Conservation (phyloP, 2,888 invertebrate genomes). For the Caenorhabditis sp. region DNA sequence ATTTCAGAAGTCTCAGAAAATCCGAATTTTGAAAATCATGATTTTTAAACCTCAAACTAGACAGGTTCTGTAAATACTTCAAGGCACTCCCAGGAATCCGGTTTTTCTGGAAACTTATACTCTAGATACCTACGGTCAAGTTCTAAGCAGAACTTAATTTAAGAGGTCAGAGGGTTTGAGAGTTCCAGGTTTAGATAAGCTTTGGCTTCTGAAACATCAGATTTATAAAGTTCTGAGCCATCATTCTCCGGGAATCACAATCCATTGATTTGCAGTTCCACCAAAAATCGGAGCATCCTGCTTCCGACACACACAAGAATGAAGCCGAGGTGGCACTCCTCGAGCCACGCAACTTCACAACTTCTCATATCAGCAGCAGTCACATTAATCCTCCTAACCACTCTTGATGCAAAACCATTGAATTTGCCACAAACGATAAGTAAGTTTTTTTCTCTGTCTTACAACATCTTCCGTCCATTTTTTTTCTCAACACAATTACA, state of each 20-base stretch:
- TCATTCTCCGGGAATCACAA: too few species aligned
- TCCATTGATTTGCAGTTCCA: slow-evolving; percentile 2
- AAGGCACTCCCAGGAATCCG: too few species aligned
- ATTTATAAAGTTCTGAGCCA: too few species aligned
- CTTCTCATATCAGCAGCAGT: slow-evolving; percentile 32
- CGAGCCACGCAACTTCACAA: slow-evolving; percentile 48
- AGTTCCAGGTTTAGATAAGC: too few species aligned
- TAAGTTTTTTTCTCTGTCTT: slow-evolving; percentile 62
- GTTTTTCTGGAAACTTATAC: not conserved
- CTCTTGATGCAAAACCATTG: slow-evolving; percentile 57
- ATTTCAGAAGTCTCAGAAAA: too few species aligned
- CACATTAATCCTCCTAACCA: slow-evolving; percentile 8
- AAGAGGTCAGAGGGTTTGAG: too few species aligned
- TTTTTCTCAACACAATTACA: slow-evolving; percentile 48
- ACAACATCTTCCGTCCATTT: not conserved
- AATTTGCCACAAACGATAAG: slow-evolving; percentile 72
- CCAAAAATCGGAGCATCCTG: slow-evolving; percentile 16
- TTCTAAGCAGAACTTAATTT: too few species aligned
- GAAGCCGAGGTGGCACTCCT: slow-evolving; percentile 66
- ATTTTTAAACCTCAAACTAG: too few species aligned
- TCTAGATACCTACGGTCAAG: too few species aligned
- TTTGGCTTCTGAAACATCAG: too few species aligned
- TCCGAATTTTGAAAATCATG: too few species aligned
- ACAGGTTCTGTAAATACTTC: too few species aligned
- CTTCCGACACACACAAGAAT: slow-evolving; percentile 15